phyloP scores from a whole-genome alignment of 2,113 vertebrate species.

The Ameiurus melas region DNA sequence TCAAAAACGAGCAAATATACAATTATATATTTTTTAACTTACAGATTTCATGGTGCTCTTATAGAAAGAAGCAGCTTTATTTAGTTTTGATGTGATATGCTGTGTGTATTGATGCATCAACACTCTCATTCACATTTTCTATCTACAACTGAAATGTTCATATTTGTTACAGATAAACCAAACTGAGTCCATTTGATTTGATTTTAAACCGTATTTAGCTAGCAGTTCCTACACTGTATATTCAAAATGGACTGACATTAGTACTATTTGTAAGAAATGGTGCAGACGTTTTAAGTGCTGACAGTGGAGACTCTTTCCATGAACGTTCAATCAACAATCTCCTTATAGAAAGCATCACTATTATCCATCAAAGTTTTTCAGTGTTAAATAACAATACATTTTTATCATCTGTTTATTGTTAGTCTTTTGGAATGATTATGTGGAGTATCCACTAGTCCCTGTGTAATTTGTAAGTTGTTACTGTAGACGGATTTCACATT shows the following conservation, averaged over 20 bases:
- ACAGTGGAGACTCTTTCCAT: background rate
- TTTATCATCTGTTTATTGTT: background rate
- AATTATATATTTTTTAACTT: too few species aligned
- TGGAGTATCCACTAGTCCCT: background rate
- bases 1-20: background rate
- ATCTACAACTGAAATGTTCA: background rate
- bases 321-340: background rate
- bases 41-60: too few species aligned
- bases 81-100: background rate
- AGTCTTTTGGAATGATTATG: background rate
- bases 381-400: background rate
- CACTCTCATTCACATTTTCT: background rate
- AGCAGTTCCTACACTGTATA: background rate
- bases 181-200: too few species aligned
- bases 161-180: background rate
- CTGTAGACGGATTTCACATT: background rate
- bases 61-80: background rate
- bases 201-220: background rate
- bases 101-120: background rate
- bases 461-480: background rate
- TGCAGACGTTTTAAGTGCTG: background rate
- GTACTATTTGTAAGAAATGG: too few species aligned
- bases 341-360: background rate
- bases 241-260: too few species aligned
- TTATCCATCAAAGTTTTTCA: background rate